Evolutionary conservation across 2,888 invertebrate species (phyloP).

Genomic region (Cataglyphis cursor): DNA sequence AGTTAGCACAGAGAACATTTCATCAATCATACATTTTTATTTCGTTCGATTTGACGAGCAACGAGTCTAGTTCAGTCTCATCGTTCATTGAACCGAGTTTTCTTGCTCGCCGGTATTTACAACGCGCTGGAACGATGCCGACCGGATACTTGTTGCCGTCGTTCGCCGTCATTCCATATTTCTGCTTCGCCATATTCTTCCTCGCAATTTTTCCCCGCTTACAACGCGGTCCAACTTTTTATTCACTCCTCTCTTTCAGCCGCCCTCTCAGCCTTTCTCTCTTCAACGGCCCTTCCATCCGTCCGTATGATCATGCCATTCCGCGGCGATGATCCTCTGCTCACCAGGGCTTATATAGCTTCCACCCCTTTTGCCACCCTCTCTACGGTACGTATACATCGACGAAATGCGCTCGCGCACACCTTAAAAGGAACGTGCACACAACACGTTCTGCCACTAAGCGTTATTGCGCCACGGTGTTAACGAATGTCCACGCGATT

Average conservation of each 20-base stretch:
- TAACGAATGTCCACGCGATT: constrained; percentile 57
- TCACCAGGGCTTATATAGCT: constrained; percentile 76
- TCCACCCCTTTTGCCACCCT: constrained; percentile 64
- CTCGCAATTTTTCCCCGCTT: constrained; percentile 57
- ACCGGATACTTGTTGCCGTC: constrained; percentile 71
- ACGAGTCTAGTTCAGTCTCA: not conserved
- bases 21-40: not conserved
- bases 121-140: constrained; percentile 64
- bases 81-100: constrained; percentile 13
- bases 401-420: constrained; percentile 36
- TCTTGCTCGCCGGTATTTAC: constrained; percentile 60
- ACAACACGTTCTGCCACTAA: constrained; percentile 33
- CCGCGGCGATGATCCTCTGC: constrained; percentile 82
- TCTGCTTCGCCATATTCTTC: constrained; percentile 33
- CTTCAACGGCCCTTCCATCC: constrained; percentile 71
- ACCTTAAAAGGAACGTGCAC: constrained; percentile 46
- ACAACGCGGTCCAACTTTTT: constrained; percentile 69
- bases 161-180: constrained; percentile 52
- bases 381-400: constrained; percentile 59
- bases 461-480: constrained; percentile 53
- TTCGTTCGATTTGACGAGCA: constrained; percentile 1
- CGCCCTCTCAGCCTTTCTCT: constrained; percentile 66
- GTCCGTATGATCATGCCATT: constrained; percentile 81
- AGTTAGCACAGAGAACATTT: not conserved
- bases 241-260: constrained; percentile 58